Evolutionary conservation across 1,140 invertebrate genomes (phyloP).

Genomic region (Drosophila rufa): DNA sequence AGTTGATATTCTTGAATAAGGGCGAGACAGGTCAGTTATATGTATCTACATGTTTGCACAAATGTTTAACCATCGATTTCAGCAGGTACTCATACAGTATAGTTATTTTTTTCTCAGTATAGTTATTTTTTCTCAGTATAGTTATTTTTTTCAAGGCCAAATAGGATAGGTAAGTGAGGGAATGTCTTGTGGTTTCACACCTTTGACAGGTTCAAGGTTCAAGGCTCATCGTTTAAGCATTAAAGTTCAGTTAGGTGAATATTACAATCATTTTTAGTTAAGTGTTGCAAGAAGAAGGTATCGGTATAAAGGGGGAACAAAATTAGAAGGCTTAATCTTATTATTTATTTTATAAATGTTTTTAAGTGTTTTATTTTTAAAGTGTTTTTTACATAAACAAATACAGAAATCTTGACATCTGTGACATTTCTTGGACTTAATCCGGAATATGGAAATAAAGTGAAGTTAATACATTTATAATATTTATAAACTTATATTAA

Average conservation of each 20-base stretch:
- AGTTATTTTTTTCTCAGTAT: not conserved
- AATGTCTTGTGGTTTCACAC: conserved; percentile 35
- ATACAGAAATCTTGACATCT: too few species aligned
- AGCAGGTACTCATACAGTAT: not conserved
- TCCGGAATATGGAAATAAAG: too few species aligned
- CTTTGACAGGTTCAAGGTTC: not conserved
- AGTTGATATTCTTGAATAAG: not conserved
- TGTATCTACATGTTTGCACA: not conserved
- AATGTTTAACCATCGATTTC: not conserved
- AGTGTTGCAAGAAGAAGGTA: not conserved
- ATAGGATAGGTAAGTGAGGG: not conserved
- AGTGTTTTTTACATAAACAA: too few species aligned
- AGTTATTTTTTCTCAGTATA: not conserved
- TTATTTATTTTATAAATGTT: too few species aligned
- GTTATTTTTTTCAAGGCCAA: not conserved
- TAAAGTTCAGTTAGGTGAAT: not conserved
- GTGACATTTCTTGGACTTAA: too few species aligned
- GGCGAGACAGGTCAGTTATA: not conserved
- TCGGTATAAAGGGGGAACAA: too few species aligned
- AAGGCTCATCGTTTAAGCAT: not conserved
- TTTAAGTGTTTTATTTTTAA: too few species aligned
- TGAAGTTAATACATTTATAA: too few species aligned
- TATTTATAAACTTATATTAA: too few species aligned
- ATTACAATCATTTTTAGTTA: not conserved
- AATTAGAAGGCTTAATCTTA: too few species aligned